phyloP scores from a whole-genome alignment of 2,888 invertebrate species.

The Caenorhabditis wallacei region DNA sequence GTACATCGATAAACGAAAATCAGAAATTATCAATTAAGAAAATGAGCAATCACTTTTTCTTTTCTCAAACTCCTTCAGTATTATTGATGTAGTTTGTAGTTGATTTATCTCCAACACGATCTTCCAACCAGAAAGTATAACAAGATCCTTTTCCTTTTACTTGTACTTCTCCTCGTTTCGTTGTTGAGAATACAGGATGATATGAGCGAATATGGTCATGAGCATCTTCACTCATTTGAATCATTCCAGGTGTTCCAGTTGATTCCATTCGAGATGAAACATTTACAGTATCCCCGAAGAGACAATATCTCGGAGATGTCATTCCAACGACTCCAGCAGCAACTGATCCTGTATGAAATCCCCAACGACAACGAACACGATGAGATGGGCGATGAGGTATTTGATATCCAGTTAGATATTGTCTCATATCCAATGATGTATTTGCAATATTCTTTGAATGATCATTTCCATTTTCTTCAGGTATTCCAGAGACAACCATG shows the following conservation, averaged over 20 bases:
- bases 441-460: slow-evolving; percentile 79
- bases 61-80: slow-evolving; percentile 25
- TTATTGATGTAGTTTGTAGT: slow-evolving; percentile 66
- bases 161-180: slow-evolving; percentile 77
- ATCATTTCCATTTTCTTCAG: slow-evolving; percentile 80
- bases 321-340: slow-evolving; percentile 81
- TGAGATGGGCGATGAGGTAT: slow-evolving; percentile 76
- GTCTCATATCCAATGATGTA: slow-evolving; percentile 78
- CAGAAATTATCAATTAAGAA: no score
- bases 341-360: slow-evolving; percentile 80
- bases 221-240: slow-evolving; percentile 77
- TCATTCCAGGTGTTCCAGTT: slow-evolving; percentile 75
- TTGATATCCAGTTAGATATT: slow-evolving; percentile 77
- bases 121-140: slow-evolving; percentile 77
- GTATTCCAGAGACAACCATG: slow-evolving; percentile 82
- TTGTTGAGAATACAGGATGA: slow-evolving; percentile 73
- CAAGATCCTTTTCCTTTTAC: slow-evolving; percentile 78
- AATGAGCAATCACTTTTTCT: neutral
- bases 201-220: slow-evolving; percentile 66
- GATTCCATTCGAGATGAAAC: slow-evolving; percentile 76
- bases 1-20: no score
- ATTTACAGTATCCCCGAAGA: slow-evolving; percentile 81
- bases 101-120: slow-evolving; percentile 64
- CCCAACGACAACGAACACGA: slow-evolving; percentile 81
- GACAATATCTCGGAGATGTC: slow-evolving; percentile 80